Evolutionary conservation across 2,797 vertebrate genomes (phyloP).

Genomic region (Sphaeramia orbicularis): DNA sequence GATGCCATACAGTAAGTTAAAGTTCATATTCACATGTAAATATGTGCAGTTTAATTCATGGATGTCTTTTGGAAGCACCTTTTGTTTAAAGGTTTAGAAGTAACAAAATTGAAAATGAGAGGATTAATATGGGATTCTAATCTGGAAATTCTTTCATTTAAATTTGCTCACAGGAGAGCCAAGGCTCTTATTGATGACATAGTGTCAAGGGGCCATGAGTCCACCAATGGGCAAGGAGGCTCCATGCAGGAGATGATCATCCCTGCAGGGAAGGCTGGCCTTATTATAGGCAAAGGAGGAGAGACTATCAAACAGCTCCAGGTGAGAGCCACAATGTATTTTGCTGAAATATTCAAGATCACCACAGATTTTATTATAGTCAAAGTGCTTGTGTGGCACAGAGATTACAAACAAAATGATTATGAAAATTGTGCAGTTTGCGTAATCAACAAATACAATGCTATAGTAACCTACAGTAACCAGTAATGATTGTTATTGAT

Average conservation of each 20-base stretch:
- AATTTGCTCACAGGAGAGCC: slow-evolving; percentile 85
- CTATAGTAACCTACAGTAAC: background rate
- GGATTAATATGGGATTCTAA: background rate
- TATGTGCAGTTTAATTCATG: background rate
- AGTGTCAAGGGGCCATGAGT: slow-evolving; percentile 92
- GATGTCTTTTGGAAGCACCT: background rate
- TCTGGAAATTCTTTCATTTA: background rate
- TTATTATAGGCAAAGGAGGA: slow-evolving; percentile 96
- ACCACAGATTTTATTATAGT: background rate
- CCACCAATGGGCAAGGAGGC: slow-evolving; percentile 89
- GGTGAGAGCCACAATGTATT: slow-evolving; percentile 73
- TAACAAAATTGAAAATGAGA: too few species aligned
- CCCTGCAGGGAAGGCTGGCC: slow-evolving; percentile 89
- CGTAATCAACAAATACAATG: too few species aligned
- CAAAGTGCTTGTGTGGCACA: background rate
- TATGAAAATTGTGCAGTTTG: too few species aligned
- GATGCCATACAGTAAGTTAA: slow-evolving; percentile 88
- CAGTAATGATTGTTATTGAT: background rate
- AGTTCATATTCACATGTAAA: background rate
- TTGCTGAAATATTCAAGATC: background rate
- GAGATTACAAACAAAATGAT: background rate
- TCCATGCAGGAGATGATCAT: slow-evolving; percentile 96
- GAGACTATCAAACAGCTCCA: slow-evolving; percentile 97
- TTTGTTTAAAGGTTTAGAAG: too few species aligned
- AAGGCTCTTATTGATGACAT: slow-evolving; percentile 95